These are phyloP conservation scores for Clarias pachynema DNA, from an alignment of 2,797 vertebrate species.

Conservation along the genomic window DNA sequence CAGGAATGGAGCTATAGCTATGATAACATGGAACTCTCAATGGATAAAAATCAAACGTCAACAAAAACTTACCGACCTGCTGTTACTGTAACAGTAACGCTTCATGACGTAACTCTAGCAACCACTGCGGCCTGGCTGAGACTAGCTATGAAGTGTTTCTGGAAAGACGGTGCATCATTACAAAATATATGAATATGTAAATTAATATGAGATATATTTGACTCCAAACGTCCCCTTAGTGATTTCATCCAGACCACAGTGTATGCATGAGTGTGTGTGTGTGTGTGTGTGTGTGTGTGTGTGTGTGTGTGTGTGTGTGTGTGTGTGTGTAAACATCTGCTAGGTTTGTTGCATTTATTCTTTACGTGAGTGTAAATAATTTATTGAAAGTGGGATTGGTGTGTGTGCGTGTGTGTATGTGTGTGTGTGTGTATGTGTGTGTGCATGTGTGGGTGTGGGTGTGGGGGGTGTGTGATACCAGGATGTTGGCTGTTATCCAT, in stretches of 20 bases:
- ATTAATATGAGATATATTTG: not conserved
- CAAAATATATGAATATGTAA: no score
- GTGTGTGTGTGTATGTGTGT: slow-evolving; percentile 35
- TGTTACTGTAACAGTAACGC: not conserved
- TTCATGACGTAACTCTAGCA: not conserved
- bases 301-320: no score
- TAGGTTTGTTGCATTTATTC: slow-evolving; percentile 78
- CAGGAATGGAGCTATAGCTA: not conserved
- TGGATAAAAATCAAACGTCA: not conserved
- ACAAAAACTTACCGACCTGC: not conserved
- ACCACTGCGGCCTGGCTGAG: not conserved
- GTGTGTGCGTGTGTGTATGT: slow-evolving; percentile 32
- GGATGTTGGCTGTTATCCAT: slow-evolving; percentile 56
- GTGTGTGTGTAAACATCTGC: slow-evolving; percentile 65
- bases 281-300: not conserved
- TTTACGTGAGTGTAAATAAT: slow-evolving; percentile 74
- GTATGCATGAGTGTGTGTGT: no score
- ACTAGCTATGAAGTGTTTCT: not conserved
- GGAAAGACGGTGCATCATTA: no score
- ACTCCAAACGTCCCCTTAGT: no score
- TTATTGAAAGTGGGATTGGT: slow-evolving; percentile 56
- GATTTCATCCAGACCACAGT: not conserved
- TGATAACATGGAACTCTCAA: not conserved
- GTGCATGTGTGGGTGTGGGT: not conserved
- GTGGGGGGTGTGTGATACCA: not conserved